phyloP scores from a whole-genome alignment of 2,888 invertebrate species.

The Arrhopalites spinosus region DNA sequence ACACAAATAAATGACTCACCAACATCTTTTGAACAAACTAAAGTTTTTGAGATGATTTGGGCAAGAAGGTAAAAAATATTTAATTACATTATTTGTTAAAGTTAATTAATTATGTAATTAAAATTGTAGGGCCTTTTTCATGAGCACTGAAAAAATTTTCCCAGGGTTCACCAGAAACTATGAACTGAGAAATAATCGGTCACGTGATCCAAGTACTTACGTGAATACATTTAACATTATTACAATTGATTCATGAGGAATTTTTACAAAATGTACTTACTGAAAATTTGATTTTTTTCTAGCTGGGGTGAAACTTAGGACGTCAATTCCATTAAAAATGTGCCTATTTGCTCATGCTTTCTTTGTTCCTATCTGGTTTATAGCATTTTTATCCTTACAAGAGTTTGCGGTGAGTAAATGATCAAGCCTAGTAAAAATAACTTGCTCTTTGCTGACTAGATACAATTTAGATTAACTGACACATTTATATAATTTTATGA shows the following conservation, averaged over 20 bases:
- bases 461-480: background rate
- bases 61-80: background rate
- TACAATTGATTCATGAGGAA: too few species aligned
- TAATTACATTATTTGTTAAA: too few species aligned
- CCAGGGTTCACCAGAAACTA: slow-evolving; percentile 29
- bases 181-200: background rate
- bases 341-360: slow-evolving; percentile 25
- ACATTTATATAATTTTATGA: too few species aligned
- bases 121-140: slow-evolving; percentile 22
- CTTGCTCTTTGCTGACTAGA: background rate
- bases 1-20: background rate
- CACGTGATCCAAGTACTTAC: slow-evolving; percentile 21
- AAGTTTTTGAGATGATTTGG: slow-evolving; percentile 28
- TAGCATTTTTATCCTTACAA: slow-evolving; percentile 24
- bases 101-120: too few species aligned
- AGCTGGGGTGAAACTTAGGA: slow-evolving; percentile 29
- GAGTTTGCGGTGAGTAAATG: slow-evolving; percentile 24
- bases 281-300: background rate
- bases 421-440: background rate
- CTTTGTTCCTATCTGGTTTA: slow-evolving; percentile 29
- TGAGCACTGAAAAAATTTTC: slow-evolving; percentile 33
- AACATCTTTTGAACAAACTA: slow-evolving; percentile 5
- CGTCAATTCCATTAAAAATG: slow-evolving; percentile 31
- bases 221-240: too few species aligned
- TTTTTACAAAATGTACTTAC: background rate